These are phyloP conservation scores for Bimastos eiseni DNA, from an alignment of 2,888 invertebrate genomes.

Conservation along the genomic window DNA sequence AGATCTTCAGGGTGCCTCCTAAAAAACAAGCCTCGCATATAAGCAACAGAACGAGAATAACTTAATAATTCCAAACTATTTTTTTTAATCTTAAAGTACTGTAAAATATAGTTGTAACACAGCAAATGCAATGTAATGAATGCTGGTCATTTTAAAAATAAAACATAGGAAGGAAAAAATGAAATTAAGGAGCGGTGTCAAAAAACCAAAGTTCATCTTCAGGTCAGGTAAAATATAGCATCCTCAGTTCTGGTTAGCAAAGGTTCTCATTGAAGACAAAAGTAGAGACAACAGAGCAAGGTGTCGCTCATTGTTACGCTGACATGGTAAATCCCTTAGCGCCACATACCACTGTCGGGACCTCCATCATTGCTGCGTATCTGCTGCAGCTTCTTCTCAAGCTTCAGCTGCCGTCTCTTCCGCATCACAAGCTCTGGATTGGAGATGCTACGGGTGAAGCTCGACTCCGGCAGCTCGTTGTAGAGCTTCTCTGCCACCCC, in stretches of 20 bases:
- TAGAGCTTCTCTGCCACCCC: slow-evolving; percentile 60
- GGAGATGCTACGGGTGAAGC: slow-evolving; percentile 94
- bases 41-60: background rate
- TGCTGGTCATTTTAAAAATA: too few species aligned
- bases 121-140: too few species aligned
- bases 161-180: too few species aligned
- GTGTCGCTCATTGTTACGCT: background rate
- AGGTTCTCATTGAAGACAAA: background rate
- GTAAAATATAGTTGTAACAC: too few species aligned
- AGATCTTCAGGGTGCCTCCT: slow-evolving; percentile 73
- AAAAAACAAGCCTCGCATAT: background rate
- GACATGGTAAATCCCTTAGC: background rate
- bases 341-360: slow-evolving; percentile 76
- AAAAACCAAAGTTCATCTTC: background rate
- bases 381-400: slow-evolving; percentile 92
- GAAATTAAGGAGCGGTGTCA: too few species aligned
- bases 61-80: background rate
- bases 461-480: slow-evolving; percentile 90
- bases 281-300: background rate
- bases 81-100: too few species aligned
- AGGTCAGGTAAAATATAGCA: background rate
- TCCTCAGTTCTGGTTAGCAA: background rate
- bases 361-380: slow-evolving; percentile 82
- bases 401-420: slow-evolving; percentile 89
- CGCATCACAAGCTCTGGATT: slow-evolving; percentile 99